Base-by-base conservation (phyloP, 2,888 invertebrate species). In the Mimumesa dahlbomi region DNA sequence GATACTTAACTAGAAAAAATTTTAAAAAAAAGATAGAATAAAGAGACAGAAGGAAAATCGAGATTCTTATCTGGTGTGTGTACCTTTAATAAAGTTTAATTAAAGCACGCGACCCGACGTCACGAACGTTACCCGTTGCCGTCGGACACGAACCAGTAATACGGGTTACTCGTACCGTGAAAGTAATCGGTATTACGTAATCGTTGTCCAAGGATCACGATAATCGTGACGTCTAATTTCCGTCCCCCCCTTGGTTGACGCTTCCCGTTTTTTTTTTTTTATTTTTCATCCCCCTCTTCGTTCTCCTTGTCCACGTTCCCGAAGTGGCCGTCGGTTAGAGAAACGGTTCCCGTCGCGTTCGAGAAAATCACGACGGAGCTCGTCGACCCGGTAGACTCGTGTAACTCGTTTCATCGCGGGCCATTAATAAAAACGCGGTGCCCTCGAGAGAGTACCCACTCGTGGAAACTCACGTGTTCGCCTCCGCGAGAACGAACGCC, bases 391-490 rank as follows among this genome's bases (percentile, higher is more conserved):
- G 56, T 72, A 73, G 75, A 58, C 78, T 78, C 73, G 73, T 66
- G 69, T 64, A 74, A 74, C 66, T 68, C 62, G 54, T 53, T 22
- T 58, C 66, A 73, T 71, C 61, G 72, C 74, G 61, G 58, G 53
- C 69, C 77, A 69, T 78, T 78, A 78, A 78, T 78, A 78, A 75
- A n/a, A 75, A 67, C 64, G 56, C 56, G 25, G 57, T 38, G 57
- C 50, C 34, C 38, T 53, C 52, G 70, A 52, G n/a, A n/a, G n/a
- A n/a, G 57, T 52, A 58, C 25, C 63, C 64, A 45, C 74, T 62
- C 74, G 34, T 45, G 50, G 59, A 62, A 59, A 54, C 59, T 62
- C 68, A 54, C 64, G 70, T 61, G 59, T 61, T 56, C 52, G 46
- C 58, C 48, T 40, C 48, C 19, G 34, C 9, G 34, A 2, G n/a